phyloP scores from a whole-genome alignment of 2,113 vertebrate species.

The Saccopteryx leptura region DNA sequence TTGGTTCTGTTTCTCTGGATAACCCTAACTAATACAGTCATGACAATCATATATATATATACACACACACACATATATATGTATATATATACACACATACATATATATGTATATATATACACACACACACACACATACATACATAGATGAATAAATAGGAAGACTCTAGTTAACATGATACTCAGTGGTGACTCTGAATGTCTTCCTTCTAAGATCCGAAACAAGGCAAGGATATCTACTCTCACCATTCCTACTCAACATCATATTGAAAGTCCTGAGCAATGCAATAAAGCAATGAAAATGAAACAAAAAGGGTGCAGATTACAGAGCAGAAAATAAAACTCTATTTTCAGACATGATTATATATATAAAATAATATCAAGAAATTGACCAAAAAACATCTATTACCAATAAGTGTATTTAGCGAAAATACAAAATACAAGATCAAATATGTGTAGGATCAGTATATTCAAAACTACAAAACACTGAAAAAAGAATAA shows the following conservation, averaged over 20 bases:
- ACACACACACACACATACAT: not conserved
- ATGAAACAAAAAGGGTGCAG: not conserved
- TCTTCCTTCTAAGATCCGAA: not conserved
- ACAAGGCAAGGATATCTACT: not conserved
- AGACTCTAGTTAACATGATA: not conserved
- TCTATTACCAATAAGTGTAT: not conserved
- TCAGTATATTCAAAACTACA: not conserved
- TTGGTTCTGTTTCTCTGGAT: not conserved
- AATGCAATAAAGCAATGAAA: not conserved
- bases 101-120: no score
- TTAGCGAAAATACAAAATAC: not conserved
- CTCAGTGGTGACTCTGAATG: not conserved
- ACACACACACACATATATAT: not conserved
- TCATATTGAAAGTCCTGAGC: not conserved
- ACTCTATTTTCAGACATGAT: slow-evolving; percentile 1
- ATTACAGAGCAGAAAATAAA: not conserved
- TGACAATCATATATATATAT: not conserved
- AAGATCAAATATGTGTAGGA: not conserved
- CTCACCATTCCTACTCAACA: not conserved
- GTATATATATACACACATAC: not conserved
- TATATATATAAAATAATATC: not conserved
- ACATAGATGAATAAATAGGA: not conserved
- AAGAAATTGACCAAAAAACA: not conserved
- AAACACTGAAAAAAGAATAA: not conserved
- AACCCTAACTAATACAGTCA: not conserved